Evolutionary conservation across 2,888 invertebrate species (phyloP).

Genomic region (Napeogenes sylphis): DNA sequence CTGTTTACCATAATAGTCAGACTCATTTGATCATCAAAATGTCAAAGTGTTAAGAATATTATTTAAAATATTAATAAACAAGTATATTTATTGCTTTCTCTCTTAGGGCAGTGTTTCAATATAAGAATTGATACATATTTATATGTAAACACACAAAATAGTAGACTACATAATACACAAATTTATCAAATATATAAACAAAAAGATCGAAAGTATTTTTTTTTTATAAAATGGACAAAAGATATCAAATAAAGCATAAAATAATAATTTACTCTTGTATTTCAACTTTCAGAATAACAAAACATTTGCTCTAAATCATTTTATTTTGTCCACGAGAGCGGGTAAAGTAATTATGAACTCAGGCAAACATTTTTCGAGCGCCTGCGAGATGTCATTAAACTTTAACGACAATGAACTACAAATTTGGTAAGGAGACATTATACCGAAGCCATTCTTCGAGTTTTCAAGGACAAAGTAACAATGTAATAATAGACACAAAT

Average conservation of each 20-base stretch:
- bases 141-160: too few species aligned
- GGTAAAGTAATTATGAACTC: constrained; percentile 11
- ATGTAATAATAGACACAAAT: constrained; percentile 28
- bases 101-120: too few species aligned
- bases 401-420: constrained; percentile 21
- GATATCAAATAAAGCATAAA: not conserved
- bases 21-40: too few species aligned
- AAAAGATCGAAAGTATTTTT: not conserved
- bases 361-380: constrained; percentile 16
- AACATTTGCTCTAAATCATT: constrained; percentile 17
- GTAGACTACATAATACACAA: not conserved
- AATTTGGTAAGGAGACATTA: constrained; percentile 30
- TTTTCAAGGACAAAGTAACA: constrained; percentile 29
- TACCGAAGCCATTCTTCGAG: constrained; percentile 26
- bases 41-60: too few species aligned
- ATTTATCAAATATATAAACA: not conserved
- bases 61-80: too few species aligned
- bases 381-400: constrained; percentile 22
- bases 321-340: constrained; percentile 4
- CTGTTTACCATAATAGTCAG: too few species aligned
- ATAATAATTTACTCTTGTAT: not conserved
- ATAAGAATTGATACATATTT: too few species aligned
- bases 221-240: not conserved
- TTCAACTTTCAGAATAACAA: not conserved
- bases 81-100: too few species aligned